Evolutionary conservation across 2,797 vertebrate species (phyloP), one percentile per base, ranked within the genome.

Genomic region (Phoeniculus purpureus): DNA sequence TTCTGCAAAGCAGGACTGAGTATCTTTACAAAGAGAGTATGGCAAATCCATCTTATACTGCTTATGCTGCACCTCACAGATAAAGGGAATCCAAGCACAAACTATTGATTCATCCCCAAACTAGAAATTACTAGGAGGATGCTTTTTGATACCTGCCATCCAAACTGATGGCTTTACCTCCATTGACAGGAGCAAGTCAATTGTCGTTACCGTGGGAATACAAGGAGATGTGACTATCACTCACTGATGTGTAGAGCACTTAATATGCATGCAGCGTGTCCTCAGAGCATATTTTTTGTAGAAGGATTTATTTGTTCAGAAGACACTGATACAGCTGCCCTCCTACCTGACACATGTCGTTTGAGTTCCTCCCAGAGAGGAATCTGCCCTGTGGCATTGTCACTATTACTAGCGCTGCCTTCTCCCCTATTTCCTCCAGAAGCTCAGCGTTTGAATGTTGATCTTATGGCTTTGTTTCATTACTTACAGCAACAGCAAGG

Each of bases 401-500:
- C 54, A 47, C 6, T 43, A n/a, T 74, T 81, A 47, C 10, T 81
- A 32, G 58, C 11, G 8, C 3, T 75, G 55, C 60, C 6, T 75
- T 70, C 43, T 74, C 7, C 55, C 11, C 17, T 29, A 0, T n/a
- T 84, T 62, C n/a, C 47, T 59, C 14, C 23, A 37, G 18, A 13
- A 34, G 26, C 15, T 85, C 43, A 58, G 4, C 11, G 58, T 40
- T 85, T 62, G 29, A n/a, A 37, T 25, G 10, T 55, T 43, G 26
- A 13, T 15, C 12, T 15, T 20, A 31, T 21, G 25, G 2, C 3
- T 56, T 50, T 54, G 8, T 55, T 91, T 60, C 31, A 73, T n/a
- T 94, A 98, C 99, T 98, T 97, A 99, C 99, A 71, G 95, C 98
- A 86, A 99, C 97, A 76, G 97, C 98, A 43, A 99, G 97, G 92